Conservation (phyloP, 2,888 invertebrate genomes). For the Nebria brevicollis region DNA sequence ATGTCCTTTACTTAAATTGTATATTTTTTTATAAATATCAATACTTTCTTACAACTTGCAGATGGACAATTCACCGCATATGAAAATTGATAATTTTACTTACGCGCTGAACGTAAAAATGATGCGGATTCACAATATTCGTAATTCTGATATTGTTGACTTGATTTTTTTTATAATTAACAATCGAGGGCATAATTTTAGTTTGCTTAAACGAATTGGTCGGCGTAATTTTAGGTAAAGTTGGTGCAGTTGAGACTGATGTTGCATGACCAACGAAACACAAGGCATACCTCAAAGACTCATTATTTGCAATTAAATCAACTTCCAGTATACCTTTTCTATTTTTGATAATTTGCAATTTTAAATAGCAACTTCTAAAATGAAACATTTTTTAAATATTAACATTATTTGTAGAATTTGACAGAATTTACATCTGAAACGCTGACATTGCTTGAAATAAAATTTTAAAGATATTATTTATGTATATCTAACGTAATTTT, state of each 20-base stretch:
- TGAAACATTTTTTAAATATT: conserved; percentile 11
- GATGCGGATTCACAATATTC: conserved; percentile 71
- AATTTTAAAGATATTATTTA: too few relatives aligned
- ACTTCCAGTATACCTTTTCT: conserved; percentile 58
- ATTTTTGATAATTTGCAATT: conserved; percentile 55
- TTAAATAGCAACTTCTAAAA: conserved; percentile 52
- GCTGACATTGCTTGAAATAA: too few relatives aligned
- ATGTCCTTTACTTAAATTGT: too few relatives aligned
- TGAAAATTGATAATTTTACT: conserved; percentile 48
- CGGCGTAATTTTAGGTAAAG: not conserved
- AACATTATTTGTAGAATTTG: too few relatives aligned
- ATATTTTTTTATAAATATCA: too few relatives aligned
- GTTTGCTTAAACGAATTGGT: not conserved
- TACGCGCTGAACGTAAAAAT: conserved; percentile 74
- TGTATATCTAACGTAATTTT: too few relatives aligned
- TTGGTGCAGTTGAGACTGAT: not conserved
- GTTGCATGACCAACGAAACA: conserved; percentile 51
- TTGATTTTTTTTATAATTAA: conserved; percentile 58
- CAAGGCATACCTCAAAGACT: conserved; percentile 45
- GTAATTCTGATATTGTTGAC: conserved; percentile 67
- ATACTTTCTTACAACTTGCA: too few relatives aligned
- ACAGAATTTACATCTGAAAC: too few relatives aligned
- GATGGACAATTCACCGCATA: too few relatives aligned
- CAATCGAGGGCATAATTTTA: conserved; percentile 45
- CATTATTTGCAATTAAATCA: conserved; percentile 58